Evolutionary conservation across 2,797 vertebrate genomes (phyloP), one percentile per base, ranked within the genome.

Genomic region (Poecilia wingei): DNA sequence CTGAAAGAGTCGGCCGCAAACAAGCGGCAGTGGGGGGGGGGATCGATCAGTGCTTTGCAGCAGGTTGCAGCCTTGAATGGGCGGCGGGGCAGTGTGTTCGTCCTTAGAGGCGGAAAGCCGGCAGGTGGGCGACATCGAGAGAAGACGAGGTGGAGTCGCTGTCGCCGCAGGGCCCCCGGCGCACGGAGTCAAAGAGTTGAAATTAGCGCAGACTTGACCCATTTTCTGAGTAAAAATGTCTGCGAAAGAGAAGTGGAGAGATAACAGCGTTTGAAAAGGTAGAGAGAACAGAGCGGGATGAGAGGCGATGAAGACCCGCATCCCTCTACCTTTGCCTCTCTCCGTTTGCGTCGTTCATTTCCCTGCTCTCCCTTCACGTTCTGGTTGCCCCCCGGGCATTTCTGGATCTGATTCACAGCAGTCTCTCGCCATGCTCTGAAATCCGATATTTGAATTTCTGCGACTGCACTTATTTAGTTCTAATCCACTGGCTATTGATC

Each of bases 401-500:
- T 77, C 89, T 76, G 82, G 75, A 84, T 89, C 81, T 79, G 85
- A 86, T 86, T 86, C 82, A 57, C 47, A 79, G 53, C 49, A 3
- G 79, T 84, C 83, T 81, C 86, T 74, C 76, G 12, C 61, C 83
- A 71, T 39, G 79, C 82, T 87, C 73, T 70, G 53, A 79, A 89
- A 89, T 91, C 93, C 90, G 16, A 91, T 93, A 91, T 92, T 89
- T 92, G 88, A 91, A 91, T 93, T 95, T 93, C 91, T 94, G 95
- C 94, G 77, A 89, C 94, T 95, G 93, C 93, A 86, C 88, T 95
- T 92, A 85, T 95, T 96, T 95, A 94, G 95, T 95, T 96, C 95
- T 92, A 94, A 96, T 97, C 94, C 94, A 93, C 91, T 90, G 78
- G 78, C 82, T 95, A 95, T 96, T 96, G 96, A 96, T 97, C 95